Base-by-base conservation (phyloP, 2,113 vertebrate genomes). In the Lophura nycthemera region DNA sequence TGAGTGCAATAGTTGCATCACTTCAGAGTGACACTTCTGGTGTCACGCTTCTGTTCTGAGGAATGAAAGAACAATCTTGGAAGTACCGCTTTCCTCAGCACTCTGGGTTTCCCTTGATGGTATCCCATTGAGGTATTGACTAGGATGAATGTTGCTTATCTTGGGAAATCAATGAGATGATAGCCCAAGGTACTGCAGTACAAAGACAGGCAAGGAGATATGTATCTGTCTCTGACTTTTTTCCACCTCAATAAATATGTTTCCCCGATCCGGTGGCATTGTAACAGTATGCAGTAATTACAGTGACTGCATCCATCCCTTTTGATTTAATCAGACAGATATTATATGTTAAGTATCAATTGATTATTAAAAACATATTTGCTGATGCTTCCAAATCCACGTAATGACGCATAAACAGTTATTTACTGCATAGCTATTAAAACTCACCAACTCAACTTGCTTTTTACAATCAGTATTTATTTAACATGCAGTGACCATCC, bases 311-410 rank as follows among this genome's bases (percentile, higher is more conserved):
- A 94, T 95, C 81, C 60, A 75, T 97, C 95, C 94, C 86, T 87
- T 96, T 94, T 92, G 94, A 97, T 96, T 96, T 96, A 97, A 97
- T 96, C 95, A 95, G 78, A 92, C 84, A 92, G 87, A 90, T 95
- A 93, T 94, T 96, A 94, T 92, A 96, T 84, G 85, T 92, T 93
- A 93, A 96, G 65, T 92, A 92, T 93, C 85, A 96, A 93, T 96
- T 97, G 95, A 96, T 94, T 96, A 97, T 97, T 97, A 97, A 96
- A 95, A 95, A 66, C 83, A 94, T 96, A 97, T 96, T 92, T 96
- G 95, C 96, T 97, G 96, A 97, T 93, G 85, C 90, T 89, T 96
- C 94, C 91, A 86, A 96, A 96, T 95, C 89, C 89, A 91, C n/a
- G 15, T 92, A 97, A 96, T 93, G 88, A 94, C 0, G 8, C 95